Conservation (phyloP, 2,113 vertebrate genomes). For the Phrynosoma blainvillii region DNA sequence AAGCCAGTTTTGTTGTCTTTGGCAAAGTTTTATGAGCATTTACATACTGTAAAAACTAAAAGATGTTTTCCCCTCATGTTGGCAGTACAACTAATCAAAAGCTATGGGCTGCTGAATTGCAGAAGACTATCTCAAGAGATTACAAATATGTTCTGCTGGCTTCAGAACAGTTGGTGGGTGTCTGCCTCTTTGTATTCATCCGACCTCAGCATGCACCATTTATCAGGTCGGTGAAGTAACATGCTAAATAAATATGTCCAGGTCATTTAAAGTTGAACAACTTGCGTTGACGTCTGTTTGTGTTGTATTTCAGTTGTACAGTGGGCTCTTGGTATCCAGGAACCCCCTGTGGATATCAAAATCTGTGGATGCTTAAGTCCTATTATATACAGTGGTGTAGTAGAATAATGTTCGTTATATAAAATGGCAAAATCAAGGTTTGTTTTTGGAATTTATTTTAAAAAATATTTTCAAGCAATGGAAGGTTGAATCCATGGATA, state of each 20-base stretch:
- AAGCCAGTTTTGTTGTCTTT: background rate
- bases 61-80: constrained; percentile 40
- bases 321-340: too few species aligned
- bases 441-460: too few species aligned
- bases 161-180: constrained; percentile 96
- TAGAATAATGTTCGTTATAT: too few species aligned
- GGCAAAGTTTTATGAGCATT: background rate
- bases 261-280: background rate
- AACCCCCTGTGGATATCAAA: too few species aligned
- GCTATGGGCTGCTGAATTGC: constrained; percentile 95
- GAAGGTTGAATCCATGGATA: too few species aligned
- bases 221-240: constrained; percentile 85
- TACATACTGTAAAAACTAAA: constrained; percentile 1
- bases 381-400: too few species aligned
- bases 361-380: too few species aligned
- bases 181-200: constrained; percentile 97
- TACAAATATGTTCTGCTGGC: constrained; percentile 96
- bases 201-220: constrained; percentile 95
- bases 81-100: constrained; percentile 97
- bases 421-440: too few species aligned
- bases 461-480: too few species aligned
- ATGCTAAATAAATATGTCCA: background rate
- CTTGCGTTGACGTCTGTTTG: background rate
- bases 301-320: background rate
- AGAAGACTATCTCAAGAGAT: constrained; percentile 95